These are phyloP conservation scores for Habroteleia sp. DNA, from an alignment of 2,888 invertebrate species.

Conservation along the genomic window DNA sequence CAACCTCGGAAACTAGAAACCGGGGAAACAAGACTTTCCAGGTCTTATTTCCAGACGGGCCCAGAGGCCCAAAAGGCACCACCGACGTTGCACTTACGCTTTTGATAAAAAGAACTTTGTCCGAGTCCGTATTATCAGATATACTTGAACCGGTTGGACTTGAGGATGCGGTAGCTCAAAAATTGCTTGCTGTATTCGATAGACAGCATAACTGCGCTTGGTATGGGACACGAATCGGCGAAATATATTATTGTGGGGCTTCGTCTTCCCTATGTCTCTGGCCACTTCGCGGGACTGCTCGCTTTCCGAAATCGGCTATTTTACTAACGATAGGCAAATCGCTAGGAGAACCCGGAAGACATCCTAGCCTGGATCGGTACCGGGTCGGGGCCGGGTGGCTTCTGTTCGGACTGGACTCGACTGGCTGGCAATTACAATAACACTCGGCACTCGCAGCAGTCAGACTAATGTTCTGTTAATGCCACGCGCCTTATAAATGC, in stretches of 20 bases:
- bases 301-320: too few species aligned
- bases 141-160: conserved; percentile 81
- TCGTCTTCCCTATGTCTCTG: background rate
- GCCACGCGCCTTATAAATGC: conserved; percentile 70
- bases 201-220: conserved; percentile 79
- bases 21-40: conserved; percentile 78
- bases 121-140: conserved; percentile 81
- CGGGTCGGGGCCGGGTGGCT: too few species aligned
- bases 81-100: conserved; percentile 50
- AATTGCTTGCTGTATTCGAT: conserved; percentile 81
- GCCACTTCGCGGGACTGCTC: background rate
- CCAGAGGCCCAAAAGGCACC: conserved; percentile 60
- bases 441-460: conserved; percentile 42
- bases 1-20: background rate
- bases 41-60: conserved; percentile 75
- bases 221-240: conserved; percentile 11
- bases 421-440: conserved; percentile 7
- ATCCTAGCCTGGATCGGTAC: too few species aligned
- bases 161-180: conserved; percentile 80
- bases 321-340: too few species aligned
- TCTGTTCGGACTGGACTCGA: too few species aligned
- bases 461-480: conserved; percentile 66
- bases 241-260: conserved; percentile 8
- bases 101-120: conserved; percentile 72
- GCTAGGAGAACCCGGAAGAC: too few species aligned